Base-by-base conservation (phyloP, 2,797 vertebrate species). In the Hippoglossus hippoglossus region DNA sequence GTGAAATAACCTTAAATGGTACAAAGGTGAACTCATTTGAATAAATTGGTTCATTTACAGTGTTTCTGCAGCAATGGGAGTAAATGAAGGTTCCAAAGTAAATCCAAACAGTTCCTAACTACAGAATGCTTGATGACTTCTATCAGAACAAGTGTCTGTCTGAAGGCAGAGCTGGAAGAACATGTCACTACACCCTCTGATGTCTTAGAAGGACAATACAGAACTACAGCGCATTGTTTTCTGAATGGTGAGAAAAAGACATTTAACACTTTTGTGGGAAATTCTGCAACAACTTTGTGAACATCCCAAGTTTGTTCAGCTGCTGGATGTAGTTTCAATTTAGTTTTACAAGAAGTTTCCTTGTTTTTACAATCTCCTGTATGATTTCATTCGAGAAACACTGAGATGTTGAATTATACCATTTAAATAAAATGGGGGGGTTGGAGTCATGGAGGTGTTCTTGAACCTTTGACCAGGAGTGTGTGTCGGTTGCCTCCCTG, bases 401-500 rank as follows among this genome's bases (percentile, higher is more conserved):
- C 44, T 22, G 47, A 34, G 31, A 34, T 34, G 31, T 31, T 31
- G 31, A 31, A 8, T 31, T 36, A 36, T 46, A 16, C 1, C 41
- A 15, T 46, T 46, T 46, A 41, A 16, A 41, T 41, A 1, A 41
- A 3, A 15, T 44, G 15, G 0, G 44, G 18, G 18, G 18, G 41
- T 16, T 44, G 41, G 6, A 13, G 8, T 3, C 22, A 21, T 11
- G 49, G 21, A 26, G 13, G 24, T 53, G 51, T 6, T 53, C 22
- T 53, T 24, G 13, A 53, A 53, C 51, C 24, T 26, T 53, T 26
- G 24, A 53, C 22, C n/a, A 10, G 22, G 11, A 26, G 6, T 24
- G 24, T 41, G 71, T 54, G 36, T 12, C 50, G 75, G 65, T 6
- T 49, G 56, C 65, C 66, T 60, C 56, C 63, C 62, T 54, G 68